Percentiles rank a stretch among this genome's conserved stretches.
These are phyloP conservation scores for Drosophila koepferae DNA, from an alignment of 2,888 invertebrate species.

Conservation along the genomic window DNA sequence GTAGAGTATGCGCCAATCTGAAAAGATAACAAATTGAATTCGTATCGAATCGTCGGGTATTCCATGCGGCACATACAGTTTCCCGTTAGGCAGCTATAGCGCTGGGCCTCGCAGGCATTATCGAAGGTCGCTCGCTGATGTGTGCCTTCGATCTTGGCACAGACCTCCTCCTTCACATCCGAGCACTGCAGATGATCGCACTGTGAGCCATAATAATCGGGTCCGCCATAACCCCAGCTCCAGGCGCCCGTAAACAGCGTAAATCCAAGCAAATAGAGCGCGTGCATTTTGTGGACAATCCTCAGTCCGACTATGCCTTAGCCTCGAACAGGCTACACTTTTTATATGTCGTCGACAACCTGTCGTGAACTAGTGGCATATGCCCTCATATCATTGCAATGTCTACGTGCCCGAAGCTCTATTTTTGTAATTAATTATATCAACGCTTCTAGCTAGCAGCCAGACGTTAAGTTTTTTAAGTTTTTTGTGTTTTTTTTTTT, in stretches of 20 bases:
- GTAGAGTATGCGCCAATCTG: constrained; percentile 36
- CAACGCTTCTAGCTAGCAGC: constrained; percentile 9
- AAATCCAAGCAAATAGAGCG: constrained; percentile 9
- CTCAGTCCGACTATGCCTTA: constrained; percentile 29
- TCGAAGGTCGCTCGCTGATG: constrained; percentile 37
- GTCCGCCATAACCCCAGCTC: constrained; percentile 18
- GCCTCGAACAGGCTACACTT: constrained; percentile 41
- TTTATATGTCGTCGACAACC: constrained; percentile 37
- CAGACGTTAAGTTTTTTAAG: constrained; percentile 24
- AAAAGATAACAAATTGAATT: background rate
- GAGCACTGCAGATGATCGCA: constrained; percentile 34
- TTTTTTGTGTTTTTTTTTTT: constrained; percentile 11
- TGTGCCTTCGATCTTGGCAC: constrained; percentile 6
- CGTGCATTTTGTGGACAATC: constrained; percentile 29
- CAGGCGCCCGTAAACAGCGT: constrained; percentile 12
- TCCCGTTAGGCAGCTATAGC: constrained; percentile 32
- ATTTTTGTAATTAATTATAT: constrained; percentile 31
- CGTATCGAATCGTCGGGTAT: no score
- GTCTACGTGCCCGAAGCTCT: constrained; percentile 48
- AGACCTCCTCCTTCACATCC: constrained; percentile 8
- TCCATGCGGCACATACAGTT: constrained; percentile 14
- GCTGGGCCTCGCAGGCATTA: constrained; percentile 40
- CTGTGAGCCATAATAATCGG: background rate
- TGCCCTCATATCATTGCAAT: constrained; percentile 50
- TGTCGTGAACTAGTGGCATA: background rate